Evolutionary conservation across 2,113 vertebrate species (phyloP), one percentile per base, ranked within the genome.

Genomic region (Poecilia latipinna): DNA sequence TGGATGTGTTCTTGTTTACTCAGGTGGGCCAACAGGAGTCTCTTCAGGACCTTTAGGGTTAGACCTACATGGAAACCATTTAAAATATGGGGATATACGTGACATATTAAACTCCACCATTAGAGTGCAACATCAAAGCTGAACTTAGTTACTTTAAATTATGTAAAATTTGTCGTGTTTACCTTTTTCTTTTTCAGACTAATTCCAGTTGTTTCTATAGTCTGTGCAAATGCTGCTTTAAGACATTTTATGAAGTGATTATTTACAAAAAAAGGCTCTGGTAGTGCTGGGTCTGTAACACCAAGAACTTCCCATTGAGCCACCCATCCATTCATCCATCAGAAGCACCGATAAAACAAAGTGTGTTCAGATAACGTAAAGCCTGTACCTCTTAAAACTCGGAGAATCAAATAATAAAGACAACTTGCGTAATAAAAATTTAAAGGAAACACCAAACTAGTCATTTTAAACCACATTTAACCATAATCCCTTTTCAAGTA

Each of bases 401-500:
- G 1, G 39, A 15, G 12, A 42, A 12, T 42, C 13, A 42, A 15
- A 42, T 15, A 42, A 42, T 42, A 42, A 42, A 42, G 12, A 15
- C 4, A 42, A 42, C 39, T 12, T 42, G 4, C n/a, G n/a, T 24
- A 3, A 24, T n/a, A 57, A 7, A 57, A 24, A 57, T n/a, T 7
- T 57, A 5, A n/a, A 57, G 22, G 24, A 57, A 3, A 57, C 17
- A 44, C 4, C 15, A 17, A 44, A 12, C 39, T 13, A 42, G 39
- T 57, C n/a, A 24, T 24, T 57, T 57, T 57, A 10, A 57, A 57
- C 19, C 8, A 57, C 51, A 57, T 57, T 57, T 57, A 57, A 24
- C 51, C 10, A 11, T 57, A 57, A 57, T 57, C 22, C 54, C 28
- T 81, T 68, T 69, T 48, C 60, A 80, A 77, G 68, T 4, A 11